A percentile compares a stretch with the other conserved stretches of the same genome.
These are phyloP conservation scores for Drosophila willistoni DNA, from an alignment of 1,140 invertebrate genomes.

Conservation along the genomic window DNA sequence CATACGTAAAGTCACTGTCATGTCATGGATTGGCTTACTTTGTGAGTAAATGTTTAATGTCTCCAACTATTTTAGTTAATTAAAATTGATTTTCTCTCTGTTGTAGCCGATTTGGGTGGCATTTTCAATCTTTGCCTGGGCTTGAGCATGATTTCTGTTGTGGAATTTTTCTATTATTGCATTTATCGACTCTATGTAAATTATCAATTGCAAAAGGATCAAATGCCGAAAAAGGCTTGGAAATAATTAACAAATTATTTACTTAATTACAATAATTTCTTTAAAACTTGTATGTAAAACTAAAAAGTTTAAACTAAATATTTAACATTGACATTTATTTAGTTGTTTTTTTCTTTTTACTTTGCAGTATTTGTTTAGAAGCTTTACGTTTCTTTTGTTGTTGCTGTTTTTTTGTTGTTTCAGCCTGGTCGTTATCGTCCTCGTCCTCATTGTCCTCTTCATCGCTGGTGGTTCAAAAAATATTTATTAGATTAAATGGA, in stretches of 20 bases:
- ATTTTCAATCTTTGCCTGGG: conserved; percentile 81
- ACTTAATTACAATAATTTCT: conserved; percentile 11
- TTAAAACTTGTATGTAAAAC: conserved; percentile 38
- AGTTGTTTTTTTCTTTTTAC: conserved; percentile 63
- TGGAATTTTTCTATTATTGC: conserved; percentile 80
- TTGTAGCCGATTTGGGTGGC: conserved; percentile 77
- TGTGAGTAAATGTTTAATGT: conserved; percentile 46
- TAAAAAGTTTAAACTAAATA: conserved; percentile 27
- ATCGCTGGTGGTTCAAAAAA: neutral
- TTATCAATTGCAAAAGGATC: conserved; percentile 43
- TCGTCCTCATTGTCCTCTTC: conserved; percentile 21
- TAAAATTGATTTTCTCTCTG: neutral
- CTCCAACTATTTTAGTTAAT: neutral
- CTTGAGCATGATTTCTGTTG: conserved; percentile 75
- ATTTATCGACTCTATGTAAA: conserved; percentile 68
- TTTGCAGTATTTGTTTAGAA: conserved; percentile 34
- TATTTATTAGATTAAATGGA: neutral
- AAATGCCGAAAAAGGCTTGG: conserved; percentile 44
- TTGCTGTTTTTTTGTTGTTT: neutral
- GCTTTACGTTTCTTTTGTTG: conserved; percentile 49
- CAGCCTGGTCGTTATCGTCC: neutral
- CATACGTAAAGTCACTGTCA: conserved; percentile 75
- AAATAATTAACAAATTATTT: conserved; percentile 20
- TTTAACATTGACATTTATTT: conserved; percentile 21
- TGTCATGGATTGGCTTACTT: conserved; percentile 78